A percentile compares a stretch with the other conserved stretches of the same genome.
These are phyloP conservation scores for Hybognathus amarus DNA, from an alignment of 2,797 vertebrate species.

Conservation along the genomic window DNA sequence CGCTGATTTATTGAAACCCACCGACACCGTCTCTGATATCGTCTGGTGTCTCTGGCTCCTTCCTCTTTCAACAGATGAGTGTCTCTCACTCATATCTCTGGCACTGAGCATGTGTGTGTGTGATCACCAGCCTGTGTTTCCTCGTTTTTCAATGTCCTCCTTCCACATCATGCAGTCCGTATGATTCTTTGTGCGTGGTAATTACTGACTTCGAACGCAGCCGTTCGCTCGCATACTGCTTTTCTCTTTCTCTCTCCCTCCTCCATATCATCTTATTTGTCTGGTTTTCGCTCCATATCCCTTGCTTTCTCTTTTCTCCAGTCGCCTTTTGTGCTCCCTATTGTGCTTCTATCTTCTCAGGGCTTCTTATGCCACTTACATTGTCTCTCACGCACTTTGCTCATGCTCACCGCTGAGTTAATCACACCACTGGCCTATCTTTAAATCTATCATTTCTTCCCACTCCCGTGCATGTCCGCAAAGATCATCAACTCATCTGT, in stretches of 20 bases:
- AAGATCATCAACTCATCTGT: constrained; percentile 61
- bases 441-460: constrained; percentile 68
- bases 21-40: constrained; percentile 33
- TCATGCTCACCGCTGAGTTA: constrained; percentile 64
- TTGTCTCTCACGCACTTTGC: constrained; percentile 63
- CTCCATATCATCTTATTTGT: constrained; percentile 52
- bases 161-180: constrained; percentile 66
- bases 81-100: constrained; percentile 52
- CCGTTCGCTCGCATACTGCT: constrained; percentile 53
- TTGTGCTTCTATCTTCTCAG: constrained; percentile 37
- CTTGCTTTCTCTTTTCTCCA: constrained; percentile 37
- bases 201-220: constrained; percentile 68
- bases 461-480: constrained; percentile 45
- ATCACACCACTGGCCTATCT: constrained; percentile 63
- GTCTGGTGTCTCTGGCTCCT: constrained; percentile 39
- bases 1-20: constrained; percentile 41
- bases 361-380: constrained; percentile 57
- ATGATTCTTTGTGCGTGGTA: constrained; percentile 68
- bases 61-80: constrained; percentile 49
- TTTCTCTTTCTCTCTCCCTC: constrained; percentile 42
- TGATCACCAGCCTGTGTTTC: constrained; percentile 47
- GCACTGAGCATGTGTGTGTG: constrained; percentile 43
- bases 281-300: constrained; percentile 47
- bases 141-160: constrained; percentile 50
- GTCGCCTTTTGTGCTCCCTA: constrained; percentile 57